Conservation (phyloP, 1,140 invertebrate species). For the Drosophila willistoni region DNA sequence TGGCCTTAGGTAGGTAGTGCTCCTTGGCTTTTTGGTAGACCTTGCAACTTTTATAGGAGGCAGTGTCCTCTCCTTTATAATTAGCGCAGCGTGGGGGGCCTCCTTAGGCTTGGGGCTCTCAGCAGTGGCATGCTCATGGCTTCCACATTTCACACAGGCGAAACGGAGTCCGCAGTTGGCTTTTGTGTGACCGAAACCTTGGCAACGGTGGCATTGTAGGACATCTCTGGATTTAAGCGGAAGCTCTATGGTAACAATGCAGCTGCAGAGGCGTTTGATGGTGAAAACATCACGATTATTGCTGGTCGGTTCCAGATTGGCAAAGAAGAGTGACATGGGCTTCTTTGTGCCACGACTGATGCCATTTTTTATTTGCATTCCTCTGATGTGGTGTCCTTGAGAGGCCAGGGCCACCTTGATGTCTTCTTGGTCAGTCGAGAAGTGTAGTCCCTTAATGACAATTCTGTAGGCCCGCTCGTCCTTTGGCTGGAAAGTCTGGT, state of each 20-base stretch:
- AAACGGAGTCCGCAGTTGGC: too few relatives aligned
- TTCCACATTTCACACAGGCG: too few relatives aligned
- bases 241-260: background rate
- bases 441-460: background rate
- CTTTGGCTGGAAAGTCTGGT: background rate
- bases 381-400: background rate
- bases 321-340: background rate
- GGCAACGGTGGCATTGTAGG: too few relatives aligned
- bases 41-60: too few relatives aligned
- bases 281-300: background rate
- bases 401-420: background rate
- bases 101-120: too few relatives aligned
- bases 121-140: background rate
- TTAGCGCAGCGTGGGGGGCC: too few relatives aligned
- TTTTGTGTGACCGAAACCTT: too few relatives aligned
- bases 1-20: too few relatives aligned
- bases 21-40: too few relatives aligned
- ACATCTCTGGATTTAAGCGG: background rate
- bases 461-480: constrained; percentile 8
- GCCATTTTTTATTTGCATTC: constrained; percentile 6
- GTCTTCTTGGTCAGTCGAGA: constrained; percentile 6
- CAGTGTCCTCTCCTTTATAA: too few relatives aligned
- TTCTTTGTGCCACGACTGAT: constrained; percentile 1
- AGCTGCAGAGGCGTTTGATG: constrained; percentile 3
- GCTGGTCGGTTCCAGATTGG: too few relatives aligned